A percentile compares a stretch with the other conserved stretches of the same genome.
Conservation (phyloP, 2,888 invertebrate species). For the Tridacna gigas region DNA sequence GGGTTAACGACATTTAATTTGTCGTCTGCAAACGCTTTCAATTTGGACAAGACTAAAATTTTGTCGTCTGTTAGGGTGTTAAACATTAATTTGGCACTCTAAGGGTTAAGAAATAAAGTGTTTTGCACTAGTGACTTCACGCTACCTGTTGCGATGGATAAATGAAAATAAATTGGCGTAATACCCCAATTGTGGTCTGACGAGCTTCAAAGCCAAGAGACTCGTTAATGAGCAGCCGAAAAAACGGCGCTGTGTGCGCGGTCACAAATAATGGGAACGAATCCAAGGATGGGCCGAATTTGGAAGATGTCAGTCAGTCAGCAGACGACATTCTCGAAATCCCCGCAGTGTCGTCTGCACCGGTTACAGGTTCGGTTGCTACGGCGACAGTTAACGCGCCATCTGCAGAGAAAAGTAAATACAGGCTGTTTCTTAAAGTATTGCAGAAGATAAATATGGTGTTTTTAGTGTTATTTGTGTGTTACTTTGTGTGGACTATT, state of each 20-base stretch:
- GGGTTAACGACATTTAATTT: too few species aligned
- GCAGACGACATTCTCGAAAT: constrained; percentile 53
- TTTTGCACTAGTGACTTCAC: too few species aligned
- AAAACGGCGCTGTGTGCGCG: constrained; percentile 35
- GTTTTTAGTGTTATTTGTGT: constrained; percentile 67
- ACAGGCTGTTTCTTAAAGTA: constrained; percentile 48
- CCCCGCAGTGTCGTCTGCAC: constrained; percentile 43
- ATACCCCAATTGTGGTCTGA: constrained; percentile 23
- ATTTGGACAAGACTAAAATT: too few species aligned
- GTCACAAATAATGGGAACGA: constrained; percentile 21
- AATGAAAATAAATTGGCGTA: constrained; percentile 26
- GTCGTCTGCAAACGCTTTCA: too few species aligned
- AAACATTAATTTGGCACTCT: too few species aligned
- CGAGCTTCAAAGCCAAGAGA: constrained; percentile 40
- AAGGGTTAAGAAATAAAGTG: too few species aligned
- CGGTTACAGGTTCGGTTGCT: background rate
- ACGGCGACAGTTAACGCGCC: background rate
- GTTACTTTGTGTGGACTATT: constrained; percentile 71
- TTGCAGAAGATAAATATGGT: constrained; percentile 71
- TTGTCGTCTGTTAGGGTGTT: too few species aligned
- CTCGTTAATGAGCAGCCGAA: constrained; percentile 46
- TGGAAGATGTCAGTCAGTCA: constrained; percentile 33
- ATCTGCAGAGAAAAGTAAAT: constrained; percentile 36
- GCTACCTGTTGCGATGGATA: constrained; percentile 12
- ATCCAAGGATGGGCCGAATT: constrained; percentile 18